Conservation (phyloP, 53 echinoderm and acorn worm genomes). For the Apostichopus leukothele region DNA sequence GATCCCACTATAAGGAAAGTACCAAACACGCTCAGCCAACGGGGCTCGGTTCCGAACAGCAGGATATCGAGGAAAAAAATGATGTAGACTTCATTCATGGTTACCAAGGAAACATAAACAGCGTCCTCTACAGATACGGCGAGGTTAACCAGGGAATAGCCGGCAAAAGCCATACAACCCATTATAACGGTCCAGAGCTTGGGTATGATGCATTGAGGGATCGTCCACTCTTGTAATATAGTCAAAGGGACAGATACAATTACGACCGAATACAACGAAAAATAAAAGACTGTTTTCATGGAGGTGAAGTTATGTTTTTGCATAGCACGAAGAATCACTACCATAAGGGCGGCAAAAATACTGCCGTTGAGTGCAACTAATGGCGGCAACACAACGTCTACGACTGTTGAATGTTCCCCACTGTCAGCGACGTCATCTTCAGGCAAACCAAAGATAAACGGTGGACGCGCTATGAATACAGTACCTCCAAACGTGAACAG, state of each 20-base stretch:
- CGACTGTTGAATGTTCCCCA: background rate
- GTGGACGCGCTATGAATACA: slow-evolving; percentile 40
- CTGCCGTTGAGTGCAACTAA: background rate
- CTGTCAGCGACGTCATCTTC: background rate
- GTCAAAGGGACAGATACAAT: slow-evolving; percentile 11
- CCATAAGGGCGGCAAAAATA: background rate
- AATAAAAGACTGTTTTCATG: slow-evolving; percentile 21
- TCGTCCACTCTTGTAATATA: background rate
- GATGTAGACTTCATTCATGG: slow-evolving; percentile 29
- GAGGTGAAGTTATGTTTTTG: background rate
- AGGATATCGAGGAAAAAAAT: slow-evolving; percentile 6
- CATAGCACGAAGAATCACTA: slow-evolving; percentile 16
- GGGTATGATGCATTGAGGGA: background rate
- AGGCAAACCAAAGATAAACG: slow-evolving; percentile 47
- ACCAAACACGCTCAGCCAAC: slow-evolving; percentile 15
- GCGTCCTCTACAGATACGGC: slow-evolving; percentile 21
- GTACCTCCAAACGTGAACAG: slow-evolving; percentile 33
- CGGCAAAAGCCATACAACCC: background rate
- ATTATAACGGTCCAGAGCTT: background rate
- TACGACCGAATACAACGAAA: background rate
- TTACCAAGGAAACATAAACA: slow-evolving; percentile 34
- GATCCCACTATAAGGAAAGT: slow-evolving; percentile 10
- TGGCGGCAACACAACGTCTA: background rate
- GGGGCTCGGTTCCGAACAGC: slow-evolving; percentile 4
- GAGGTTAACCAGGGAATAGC: slow-evolving; percentile 1